Evolutionary conservation across 2,888 invertebrate genomes (phyloP).

Genomic region (Agrotis puta): DNA sequence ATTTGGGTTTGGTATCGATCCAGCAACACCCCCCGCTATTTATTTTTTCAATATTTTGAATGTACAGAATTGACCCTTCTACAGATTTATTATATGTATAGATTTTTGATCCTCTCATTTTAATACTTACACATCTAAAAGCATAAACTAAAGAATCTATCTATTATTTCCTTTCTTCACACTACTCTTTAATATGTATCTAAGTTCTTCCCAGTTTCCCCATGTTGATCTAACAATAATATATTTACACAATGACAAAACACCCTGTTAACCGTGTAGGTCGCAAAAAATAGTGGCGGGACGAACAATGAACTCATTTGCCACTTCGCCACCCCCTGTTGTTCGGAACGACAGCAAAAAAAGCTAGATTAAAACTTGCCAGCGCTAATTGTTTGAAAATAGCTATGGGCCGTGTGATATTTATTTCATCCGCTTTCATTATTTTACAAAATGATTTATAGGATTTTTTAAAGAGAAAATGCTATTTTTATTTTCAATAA

Average conservation of each 20-base stretch:
- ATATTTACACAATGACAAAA: slow-evolving; percentile 49
- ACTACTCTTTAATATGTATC: not conserved
- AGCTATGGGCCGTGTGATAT: slow-evolving; percentile 16
- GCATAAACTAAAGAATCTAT: too few relatives aligned
- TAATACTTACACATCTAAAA: too few relatives aligned
- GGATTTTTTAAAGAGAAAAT: not conserved
- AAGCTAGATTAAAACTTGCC: slow-evolving; percentile 68
- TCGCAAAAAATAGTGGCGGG: slow-evolving; percentile 67
- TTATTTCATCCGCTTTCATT: slow-evolving; percentile 13
- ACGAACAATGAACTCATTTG: slow-evolving; percentile 80
- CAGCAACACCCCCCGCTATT: too few relatives aligned
- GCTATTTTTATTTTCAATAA: not conserved
- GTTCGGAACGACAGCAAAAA: slow-evolving; percentile 70
- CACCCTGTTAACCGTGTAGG: slow-evolving; percentile 49
- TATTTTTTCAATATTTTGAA: too few relatives aligned
- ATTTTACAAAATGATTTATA: not conserved
- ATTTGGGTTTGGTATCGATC: too few relatives aligned
- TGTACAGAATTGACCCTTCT: too few relatives aligned
- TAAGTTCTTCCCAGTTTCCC: not conserved
- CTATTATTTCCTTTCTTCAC: too few relatives aligned
- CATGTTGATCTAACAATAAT: slow-evolving; percentile 27
- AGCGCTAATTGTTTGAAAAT: slow-evolving; percentile 55
- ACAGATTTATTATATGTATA: too few relatives aligned
- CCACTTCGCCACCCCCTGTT: slow-evolving; percentile 70
- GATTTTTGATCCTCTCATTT: too few relatives aligned